Evolutionary conservation across 2,888 invertebrate genomes (phyloP).

Genomic region (Acanthoscelides obtectus): DNA sequence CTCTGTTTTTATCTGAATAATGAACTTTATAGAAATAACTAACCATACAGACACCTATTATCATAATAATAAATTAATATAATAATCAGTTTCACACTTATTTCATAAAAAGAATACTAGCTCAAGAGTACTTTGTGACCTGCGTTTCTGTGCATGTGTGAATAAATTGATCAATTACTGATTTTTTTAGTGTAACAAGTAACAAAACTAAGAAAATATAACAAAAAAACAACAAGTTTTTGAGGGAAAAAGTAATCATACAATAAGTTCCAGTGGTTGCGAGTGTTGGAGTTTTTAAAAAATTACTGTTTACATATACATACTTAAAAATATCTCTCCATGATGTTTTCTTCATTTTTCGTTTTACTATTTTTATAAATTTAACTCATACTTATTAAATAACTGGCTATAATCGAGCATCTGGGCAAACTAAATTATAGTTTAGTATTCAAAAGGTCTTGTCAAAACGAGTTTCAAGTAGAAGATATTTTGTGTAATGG

Average conservation of each 20-base stretch:
- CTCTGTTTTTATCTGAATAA: background rate
- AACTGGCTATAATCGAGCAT: no score
- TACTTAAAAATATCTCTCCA: constrained; percentile 10
- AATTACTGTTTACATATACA: constrained; percentile 1
- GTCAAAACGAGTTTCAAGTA: no score
- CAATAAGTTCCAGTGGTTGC: constrained; percentile 6
- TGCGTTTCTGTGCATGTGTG: background rate
- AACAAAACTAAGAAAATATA: constrained; percentile 25
- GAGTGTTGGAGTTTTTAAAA: constrained; percentile 9
- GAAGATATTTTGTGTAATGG: no score
- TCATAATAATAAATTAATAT: background rate
- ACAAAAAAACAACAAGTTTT: constrained; percentile 29
- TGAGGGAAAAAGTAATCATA: constrained; percentile 7
- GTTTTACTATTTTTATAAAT: constrained; percentile 3
- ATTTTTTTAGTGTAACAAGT: constrained; percentile 24
- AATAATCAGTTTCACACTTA: background rate
- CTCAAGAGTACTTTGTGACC: background rate
- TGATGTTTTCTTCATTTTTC: no score
- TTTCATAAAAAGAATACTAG: background rate
- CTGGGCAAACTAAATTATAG: background rate
- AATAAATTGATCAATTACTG: constrained; percentile 5
- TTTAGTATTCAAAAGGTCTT: no score
- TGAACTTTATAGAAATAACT: background rate
- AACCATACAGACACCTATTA: background rate
- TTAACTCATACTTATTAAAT: background rate